A percentile compares a stretch with the other conserved stretches of the same genome.
Evolutionary conservation across 2,888 invertebrate genomes (phyloP).

Genomic region (Ommatoiulus sabulosus): DNA sequence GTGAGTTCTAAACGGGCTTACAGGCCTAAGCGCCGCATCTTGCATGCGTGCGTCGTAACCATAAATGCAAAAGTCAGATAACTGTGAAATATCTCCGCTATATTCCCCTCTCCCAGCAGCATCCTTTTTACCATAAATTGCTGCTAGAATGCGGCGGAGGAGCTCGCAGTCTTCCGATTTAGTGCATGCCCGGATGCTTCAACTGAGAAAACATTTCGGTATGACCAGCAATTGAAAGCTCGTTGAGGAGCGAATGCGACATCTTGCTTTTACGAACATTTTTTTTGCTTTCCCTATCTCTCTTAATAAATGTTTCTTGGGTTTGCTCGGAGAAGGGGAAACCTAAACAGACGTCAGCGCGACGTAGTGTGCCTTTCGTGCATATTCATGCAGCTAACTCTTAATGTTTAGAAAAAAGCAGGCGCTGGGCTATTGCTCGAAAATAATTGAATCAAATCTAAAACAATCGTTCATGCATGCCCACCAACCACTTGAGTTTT

Average conservation of each 20-base stretch:
- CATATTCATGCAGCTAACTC: background rate
- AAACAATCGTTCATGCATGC: background rate
- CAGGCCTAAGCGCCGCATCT: background rate
- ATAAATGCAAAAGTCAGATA: constrained; percentile 22
- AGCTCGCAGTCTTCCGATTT: background rate
- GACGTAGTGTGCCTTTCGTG: background rate
- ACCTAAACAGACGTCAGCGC: background rate
- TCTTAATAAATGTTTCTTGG: background rate
- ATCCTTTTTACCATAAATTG: constrained; percentile 21
- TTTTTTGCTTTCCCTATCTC: background rate
- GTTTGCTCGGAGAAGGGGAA: background rate
- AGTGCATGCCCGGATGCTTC: background rate
- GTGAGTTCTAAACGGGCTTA: background rate
- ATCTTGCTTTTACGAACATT: constrained; percentile 4
- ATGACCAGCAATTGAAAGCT: background rate
- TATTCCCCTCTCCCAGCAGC: constrained; percentile 27
- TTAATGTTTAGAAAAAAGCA: background rate
- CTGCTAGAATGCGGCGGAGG: constrained; percentile 2
- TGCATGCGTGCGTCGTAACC: background rate
- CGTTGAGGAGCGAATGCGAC: background rate
- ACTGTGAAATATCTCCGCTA: constrained; percentile 1
- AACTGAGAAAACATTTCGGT: constrained; percentile 34
- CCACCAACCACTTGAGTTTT: background rate
- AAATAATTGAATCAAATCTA: constrained; percentile 26
- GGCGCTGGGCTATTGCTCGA: constrained; percentile 16